Evolutionary conservation across 2,113 vertebrate genomes (phyloP), one percentile per base, ranked within the genome.

Genomic region (Microcebus griseorufus): DNA sequence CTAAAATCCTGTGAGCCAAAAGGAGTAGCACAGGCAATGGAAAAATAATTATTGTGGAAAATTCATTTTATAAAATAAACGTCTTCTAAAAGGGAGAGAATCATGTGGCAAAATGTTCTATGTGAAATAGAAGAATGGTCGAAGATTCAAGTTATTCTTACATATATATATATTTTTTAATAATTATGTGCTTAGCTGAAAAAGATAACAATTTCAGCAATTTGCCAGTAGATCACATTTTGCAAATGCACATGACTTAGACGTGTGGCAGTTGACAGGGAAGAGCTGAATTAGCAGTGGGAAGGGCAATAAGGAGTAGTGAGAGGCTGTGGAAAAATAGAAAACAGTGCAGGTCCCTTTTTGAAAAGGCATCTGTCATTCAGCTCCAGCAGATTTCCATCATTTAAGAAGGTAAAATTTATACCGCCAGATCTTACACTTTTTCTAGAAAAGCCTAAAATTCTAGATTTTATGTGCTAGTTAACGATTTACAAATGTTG

Each of bases 91-190:
- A 80, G 55, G 37, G 34, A 73, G 42, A 76, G 12, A 32, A 75
- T 84, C 60, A 76, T 0, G 0, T 2, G 3, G 37, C 39, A 76
- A 29, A 95, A 94, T 60, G 9, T 93, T 22, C 69, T 87, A 39
- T 78, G 42, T 79, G 94, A 96, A 88, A 90, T 0, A 86, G 64
- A 78, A 92, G 93, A 95, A 95, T 62, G 93, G 93, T n/a, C 76
- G 29, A 83, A 89, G 55, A 89, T 95, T 92, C 58, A 93, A 89
- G 82, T 42, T 92, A 86, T 89, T 70, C 62, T 88, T 85, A 70
- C 27, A 76, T 65, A 62, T 12, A 84, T 37, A 1, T 45, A n/a
- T n/a, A n/a, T 84, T 89, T 96, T 96, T 91, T 82, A 86, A 91
- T 92, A 93, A 93, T 95, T 75, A 92, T 72, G 81, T 65, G 62